phyloP scores from a whole-genome alignment of 2,888 invertebrate genomes.

The Steromphala cineraria region DNA sequence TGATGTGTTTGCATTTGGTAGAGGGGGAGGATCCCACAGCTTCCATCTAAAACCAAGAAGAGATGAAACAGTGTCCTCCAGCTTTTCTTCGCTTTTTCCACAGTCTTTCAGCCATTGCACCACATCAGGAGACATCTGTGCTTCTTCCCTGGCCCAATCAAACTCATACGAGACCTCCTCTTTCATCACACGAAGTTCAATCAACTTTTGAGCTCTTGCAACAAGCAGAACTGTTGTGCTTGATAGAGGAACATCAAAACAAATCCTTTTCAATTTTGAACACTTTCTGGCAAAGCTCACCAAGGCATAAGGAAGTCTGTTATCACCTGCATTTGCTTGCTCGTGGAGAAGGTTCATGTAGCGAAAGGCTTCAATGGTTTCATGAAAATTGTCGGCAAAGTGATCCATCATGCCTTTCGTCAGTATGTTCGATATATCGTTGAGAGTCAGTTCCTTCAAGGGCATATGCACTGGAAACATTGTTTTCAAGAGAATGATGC shows the following conservation, averaged over 20 bases:
- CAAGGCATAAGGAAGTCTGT: background rate
- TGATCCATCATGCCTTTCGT: background rate
- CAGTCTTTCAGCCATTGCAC: background rate
- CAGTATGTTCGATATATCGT: background rate
- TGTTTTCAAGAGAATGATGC: background rate
- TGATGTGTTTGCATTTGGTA: background rate
- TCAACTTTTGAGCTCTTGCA: background rate
- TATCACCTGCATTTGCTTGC: background rate
- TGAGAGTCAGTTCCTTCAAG: background rate
- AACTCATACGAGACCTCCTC: conserved; percentile 13
- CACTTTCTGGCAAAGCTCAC: conserved; percentile 8
- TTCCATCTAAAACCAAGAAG: background rate
- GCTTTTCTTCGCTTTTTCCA: background rate
- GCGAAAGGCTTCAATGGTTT: background rate
- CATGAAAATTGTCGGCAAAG: background rate
- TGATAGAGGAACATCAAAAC: conserved; percentile 1
- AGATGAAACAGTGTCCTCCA: background rate
- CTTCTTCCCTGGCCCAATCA: background rate
- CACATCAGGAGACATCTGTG: background rate
- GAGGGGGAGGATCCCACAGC: background rate
- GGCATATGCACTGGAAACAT: background rate
- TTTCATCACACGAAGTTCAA: background rate
- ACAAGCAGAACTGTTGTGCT: conserved; percentile 12
- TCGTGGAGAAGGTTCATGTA: background rate
- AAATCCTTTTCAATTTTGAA: background rate